Base-by-base conservation (phyloP, 2,888 invertebrate genomes). In the Synergus laeviventris region DNA sequence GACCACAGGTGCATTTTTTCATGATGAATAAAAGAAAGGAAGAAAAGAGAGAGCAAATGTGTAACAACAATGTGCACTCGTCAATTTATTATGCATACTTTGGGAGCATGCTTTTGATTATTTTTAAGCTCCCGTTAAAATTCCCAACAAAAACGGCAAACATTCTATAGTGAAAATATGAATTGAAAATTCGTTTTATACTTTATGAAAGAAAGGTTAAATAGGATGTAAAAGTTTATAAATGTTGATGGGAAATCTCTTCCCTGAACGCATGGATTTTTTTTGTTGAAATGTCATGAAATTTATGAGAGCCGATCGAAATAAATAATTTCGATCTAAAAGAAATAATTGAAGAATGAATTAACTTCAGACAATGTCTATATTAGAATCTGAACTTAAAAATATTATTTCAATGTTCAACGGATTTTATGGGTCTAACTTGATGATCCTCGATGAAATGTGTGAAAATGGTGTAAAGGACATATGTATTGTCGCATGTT, bases 401-500 rank as follows among this genome's bases (percentile, higher is more conserved):
- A 16, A n/a, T 9, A n/a, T 9, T 36, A 7, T 61, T 61, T 24
- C 0, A 31, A 60, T 31, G 3, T 21, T 60, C 3, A 62, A 38
- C n/a, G 38, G 36, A 1, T 2, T 62, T 21, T 18, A 56, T 56
- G 56, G 11, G 12, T 56, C 56, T 56, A 56, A 21, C 21, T 56
- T 24, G 5, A 56, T 56, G 56, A 56, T 56, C 56, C 21, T 56
- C 21, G 21, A 56, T 24, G 56, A 49, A 31, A 45, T 49, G 24
- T 24, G 11, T 70, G 49, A 31, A 16, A 49, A 49, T 70, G n/a
- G 36, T 31, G 31, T 31, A 24, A 49, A 49, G 70, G 49, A 49
- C 24, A 70, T 49, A 64, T 78, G 77, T 78, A 80, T 80, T 77
- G 80, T 80, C 78, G 78, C 42, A 49, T 70, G 77, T 64, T 79